phyloP scores from a whole-genome alignment of 2,797 vertebrate species.

The Podarcis lilfordi region DNA sequence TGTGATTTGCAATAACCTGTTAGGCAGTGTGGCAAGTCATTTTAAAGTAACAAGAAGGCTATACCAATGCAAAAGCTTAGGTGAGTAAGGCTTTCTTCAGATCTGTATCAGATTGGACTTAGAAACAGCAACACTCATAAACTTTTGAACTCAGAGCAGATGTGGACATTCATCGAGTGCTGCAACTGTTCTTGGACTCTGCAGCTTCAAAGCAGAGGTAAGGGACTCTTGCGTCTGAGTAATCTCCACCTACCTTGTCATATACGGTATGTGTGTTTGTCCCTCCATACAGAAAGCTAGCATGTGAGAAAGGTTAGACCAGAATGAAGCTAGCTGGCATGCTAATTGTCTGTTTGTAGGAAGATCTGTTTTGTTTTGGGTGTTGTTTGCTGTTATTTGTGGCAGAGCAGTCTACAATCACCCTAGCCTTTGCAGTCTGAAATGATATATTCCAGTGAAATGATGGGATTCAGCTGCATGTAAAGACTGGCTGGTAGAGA shows the following conservation, averaged over 20 bases:
- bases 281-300: neutral
- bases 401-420: neutral
- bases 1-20: neutral
- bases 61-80: accelerated
- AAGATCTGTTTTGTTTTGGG: neutral
- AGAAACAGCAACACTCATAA: neutral
- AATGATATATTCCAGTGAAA: neutral
- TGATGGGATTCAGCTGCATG: neutral
- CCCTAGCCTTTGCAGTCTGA: neutral
- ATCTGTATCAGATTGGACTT: neutral
- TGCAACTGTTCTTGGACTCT: neutral
- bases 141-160: neutral
- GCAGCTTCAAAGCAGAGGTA: neutral
- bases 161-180: neutral
- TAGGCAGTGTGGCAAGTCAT: neutral
- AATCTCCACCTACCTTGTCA: neutral
- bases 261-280: no score
- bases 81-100: neutral
- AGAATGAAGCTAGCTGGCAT: neutral
- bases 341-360: neutral
- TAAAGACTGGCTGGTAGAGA: neutral
- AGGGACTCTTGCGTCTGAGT: neutral
- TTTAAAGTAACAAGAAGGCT: neutral
- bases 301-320: neutral
- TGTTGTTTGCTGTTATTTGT: neutral